Percentiles rank a stretch among this genome's conserved stretches.
Conservation (phyloP, 2,113 vertebrate species). For the Barbus barbus region DNA sequence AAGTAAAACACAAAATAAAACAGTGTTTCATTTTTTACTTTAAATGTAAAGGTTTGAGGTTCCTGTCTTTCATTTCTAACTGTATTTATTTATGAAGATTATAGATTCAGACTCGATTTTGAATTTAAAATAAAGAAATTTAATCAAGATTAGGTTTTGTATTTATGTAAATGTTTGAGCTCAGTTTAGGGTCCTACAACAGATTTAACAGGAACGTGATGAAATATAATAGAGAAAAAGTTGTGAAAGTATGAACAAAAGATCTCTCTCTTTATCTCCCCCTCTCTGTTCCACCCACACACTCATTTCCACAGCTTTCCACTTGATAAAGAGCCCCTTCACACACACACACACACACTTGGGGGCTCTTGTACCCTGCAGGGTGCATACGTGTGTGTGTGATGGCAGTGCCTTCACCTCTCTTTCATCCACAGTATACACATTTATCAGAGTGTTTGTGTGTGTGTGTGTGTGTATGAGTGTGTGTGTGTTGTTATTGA, state of each 20-base stretch:
- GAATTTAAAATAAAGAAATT: background rate
- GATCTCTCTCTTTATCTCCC: background rate
- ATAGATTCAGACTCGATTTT: background rate
- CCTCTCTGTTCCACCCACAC: slow-evolving; percentile 1
- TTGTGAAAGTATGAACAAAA: slow-evolving; percentile 7
- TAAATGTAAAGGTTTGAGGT: too few species aligned
- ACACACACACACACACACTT: background rate
- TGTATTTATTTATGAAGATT: too few species aligned
- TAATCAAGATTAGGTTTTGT: background rate
- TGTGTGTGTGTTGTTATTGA: slow-evolving; percentile 6
- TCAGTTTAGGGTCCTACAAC: background rate
- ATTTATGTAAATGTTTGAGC: background rate
- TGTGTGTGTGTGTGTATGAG: background rate
- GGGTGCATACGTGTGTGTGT: background rate
- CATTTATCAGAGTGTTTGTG: background rate
- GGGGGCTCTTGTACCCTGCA: too few species aligned
- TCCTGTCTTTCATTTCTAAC: background rate
- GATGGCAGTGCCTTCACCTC: background rate
- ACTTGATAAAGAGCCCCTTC: background rate
- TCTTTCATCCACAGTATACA: background rate
- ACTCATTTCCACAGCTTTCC: slow-evolving; percentile 15
- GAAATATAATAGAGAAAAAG: background rate
- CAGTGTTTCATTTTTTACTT: background rate
- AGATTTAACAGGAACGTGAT: background rate
- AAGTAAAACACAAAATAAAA: background rate